phyloP scores from a whole-genome alignment of 1,140 invertebrate species.

The Anadara kagoshimensis region DNA sequence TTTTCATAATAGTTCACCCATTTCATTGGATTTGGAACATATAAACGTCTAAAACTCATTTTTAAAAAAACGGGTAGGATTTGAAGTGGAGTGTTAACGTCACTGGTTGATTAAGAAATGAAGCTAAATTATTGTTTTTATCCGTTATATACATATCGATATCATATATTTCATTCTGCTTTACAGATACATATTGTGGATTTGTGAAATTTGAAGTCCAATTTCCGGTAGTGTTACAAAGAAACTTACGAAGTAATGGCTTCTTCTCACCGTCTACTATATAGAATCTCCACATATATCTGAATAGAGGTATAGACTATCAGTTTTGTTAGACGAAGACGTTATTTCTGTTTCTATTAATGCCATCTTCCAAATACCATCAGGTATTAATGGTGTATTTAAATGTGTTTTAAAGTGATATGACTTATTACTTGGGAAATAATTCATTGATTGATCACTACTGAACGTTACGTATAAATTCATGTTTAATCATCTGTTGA shows the following conservation, averaged over 20 bases:
- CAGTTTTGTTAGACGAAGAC: not conserved
- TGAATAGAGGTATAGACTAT: not conserved
- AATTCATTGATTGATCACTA: conserved; percentile 11
- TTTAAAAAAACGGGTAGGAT: conserved; percentile 28
- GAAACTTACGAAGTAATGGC: too few species aligned
- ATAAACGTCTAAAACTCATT: not conserved
- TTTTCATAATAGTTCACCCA: conserved; percentile 10
- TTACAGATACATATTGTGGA: conserved; percentile 8
- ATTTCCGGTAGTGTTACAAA: not conserved
- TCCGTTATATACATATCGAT: conserved; percentile 33
- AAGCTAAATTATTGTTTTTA: conserved; percentile 7
- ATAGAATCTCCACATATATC: conserved; percentile 1
- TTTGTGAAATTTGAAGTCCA: not conserved
- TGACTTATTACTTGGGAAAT: conserved; percentile 7
- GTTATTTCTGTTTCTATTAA: not conserved
- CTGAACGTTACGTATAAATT: conserved; percentile 19
- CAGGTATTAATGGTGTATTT: conserved; percentile 2
- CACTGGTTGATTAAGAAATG: conserved; percentile 26
- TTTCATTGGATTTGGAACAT: conserved; percentile 13
- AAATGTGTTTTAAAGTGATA: conserved; percentile 14
- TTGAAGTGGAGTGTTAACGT: conserved; percentile 35
- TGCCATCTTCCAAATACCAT: conserved; percentile 27
- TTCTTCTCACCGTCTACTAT: not conserved
- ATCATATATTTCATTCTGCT: not conserved
- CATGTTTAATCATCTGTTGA: conserved; percentile 12